Evolutionary conservation across 2,888 invertebrate genomes (phyloP).

Genomic region (Patella ulyssiponensis): DNA sequence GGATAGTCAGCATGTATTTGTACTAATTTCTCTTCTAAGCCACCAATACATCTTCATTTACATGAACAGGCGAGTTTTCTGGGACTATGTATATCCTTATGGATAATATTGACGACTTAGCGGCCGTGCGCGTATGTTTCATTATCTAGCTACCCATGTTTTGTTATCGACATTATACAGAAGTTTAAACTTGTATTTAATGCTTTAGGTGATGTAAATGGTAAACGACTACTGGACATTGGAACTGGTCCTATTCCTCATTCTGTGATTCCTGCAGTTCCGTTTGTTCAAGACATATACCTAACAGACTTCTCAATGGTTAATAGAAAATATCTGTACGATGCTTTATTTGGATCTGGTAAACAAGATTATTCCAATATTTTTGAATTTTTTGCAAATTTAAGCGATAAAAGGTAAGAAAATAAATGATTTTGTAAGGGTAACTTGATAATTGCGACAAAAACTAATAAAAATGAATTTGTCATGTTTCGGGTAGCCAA

Average conservation of each 20-base stretch:
- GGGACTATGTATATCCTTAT: background rate
- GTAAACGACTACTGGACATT: background rate
- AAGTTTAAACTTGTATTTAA: background rate
- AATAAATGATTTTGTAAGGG: too few species aligned
- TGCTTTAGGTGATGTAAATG: background rate
- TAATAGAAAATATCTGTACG: background rate
- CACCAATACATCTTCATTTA: background rate
- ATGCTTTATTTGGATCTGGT: background rate
- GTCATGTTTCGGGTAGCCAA: too few species aligned
- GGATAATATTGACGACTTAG: too few species aligned
- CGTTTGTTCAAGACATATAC: slow-evolving; percentile 1
- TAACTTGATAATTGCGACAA: too few species aligned
- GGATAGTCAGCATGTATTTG: background rate
- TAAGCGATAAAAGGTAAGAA: background rate
- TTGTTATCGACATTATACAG: too few species aligned
- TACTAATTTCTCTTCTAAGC: slow-evolving; percentile 2
- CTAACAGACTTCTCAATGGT: background rate
- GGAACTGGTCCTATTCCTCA: background rate
- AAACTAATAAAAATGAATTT: too few species aligned
- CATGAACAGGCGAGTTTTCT: background rate
- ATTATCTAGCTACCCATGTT: too few species aligned
- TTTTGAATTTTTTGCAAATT: background rate
- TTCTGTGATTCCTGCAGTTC: background rate
- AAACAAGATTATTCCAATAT: background rate
- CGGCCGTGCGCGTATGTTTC: too few species aligned